Evolutionary conservation across 2,797 vertebrate genomes (phyloP).

Genomic region (Sternarchorhynchus goeldii): DNA sequence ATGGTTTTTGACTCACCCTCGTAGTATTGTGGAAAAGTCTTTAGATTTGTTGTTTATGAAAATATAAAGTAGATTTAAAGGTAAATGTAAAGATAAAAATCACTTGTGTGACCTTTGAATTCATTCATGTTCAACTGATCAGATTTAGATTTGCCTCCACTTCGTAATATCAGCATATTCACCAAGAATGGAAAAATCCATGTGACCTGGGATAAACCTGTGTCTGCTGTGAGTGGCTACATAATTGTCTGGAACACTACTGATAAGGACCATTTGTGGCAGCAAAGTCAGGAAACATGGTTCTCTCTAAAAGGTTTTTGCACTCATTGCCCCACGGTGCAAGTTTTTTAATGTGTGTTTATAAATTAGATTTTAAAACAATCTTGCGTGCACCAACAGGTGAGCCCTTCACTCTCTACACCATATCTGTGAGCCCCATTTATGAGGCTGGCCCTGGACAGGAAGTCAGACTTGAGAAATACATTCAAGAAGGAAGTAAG

Average conservation of each 20-base stretch:
- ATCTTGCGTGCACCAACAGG: slow-evolving; percentile 13
- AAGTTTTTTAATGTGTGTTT: not conserved
- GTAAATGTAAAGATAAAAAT: too few relatives aligned
- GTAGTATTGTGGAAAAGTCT: too few relatives aligned
- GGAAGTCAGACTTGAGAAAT: slow-evolving; percentile 10
- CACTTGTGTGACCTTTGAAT: not conserved
- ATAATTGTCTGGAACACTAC: slow-evolving; percentile 46
- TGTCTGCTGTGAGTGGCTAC: slow-evolving; percentile 19
- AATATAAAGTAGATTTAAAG: too few relatives aligned
- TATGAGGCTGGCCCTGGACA: slow-evolving; percentile 36
- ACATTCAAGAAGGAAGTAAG: slow-evolving; percentile 29
- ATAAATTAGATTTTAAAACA: not conserved
- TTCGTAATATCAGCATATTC: slow-evolving; percentile 11
- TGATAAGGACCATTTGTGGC: slow-evolving; percentile 24
- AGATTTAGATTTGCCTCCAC: slow-evolving; percentile 25
- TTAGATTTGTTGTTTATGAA: too few relatives aligned
- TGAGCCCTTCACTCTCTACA: slow-evolving; percentile 27
- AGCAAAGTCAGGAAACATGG: slow-evolving; percentile 20
- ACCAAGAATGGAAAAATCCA: slow-evolving; percentile 6
- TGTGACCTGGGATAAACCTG: slow-evolving; percentile 31
- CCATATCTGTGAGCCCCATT: slow-evolving; percentile 34
- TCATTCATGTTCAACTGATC: not conserved
- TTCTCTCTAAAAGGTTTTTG: slow-evolving; percentile 33
- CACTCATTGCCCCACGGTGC: not conserved
- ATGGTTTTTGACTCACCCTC: too few relatives aligned